Percentiles rank a stretch among this genome's conserved stretches.
These are phyloP conservation scores for Drosophila arizonae DNA, from an alignment of 1,140 invertebrate genomes.

Conservation along the genomic window DNA sequence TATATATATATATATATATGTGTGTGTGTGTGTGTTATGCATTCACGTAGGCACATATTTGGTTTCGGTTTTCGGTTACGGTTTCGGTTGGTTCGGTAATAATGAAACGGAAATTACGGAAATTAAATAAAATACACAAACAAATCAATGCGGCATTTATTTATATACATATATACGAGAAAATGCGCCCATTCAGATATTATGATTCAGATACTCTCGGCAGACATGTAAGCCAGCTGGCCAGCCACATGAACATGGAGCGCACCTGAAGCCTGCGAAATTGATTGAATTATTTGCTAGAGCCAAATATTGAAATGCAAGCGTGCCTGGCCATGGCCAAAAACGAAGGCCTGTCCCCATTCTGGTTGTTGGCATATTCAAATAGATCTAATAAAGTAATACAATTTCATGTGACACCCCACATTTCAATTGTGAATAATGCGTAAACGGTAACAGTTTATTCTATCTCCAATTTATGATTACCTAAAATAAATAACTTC, in stretches of 20 bases:
- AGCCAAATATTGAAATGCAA: constrained; percentile 22
- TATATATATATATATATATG: too few species aligned
- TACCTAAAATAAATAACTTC: too few species aligned
- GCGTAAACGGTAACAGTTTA: neutral
- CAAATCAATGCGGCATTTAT: constrained; percentile 79
- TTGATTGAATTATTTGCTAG: constrained; percentile 33
- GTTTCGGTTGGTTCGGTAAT: constrained; percentile 68
- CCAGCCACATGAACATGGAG: constrained; percentile 19
- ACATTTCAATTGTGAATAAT: neutral
- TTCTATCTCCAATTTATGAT: too few species aligned
- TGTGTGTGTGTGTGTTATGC: too few species aligned
- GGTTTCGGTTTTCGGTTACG: constrained; percentile 55
- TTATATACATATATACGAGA: constrained; percentile 54
- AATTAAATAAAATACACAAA: constrained; percentile 79
- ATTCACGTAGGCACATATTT: constrained; percentile 48
- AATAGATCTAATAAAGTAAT: constrained; percentile 5
- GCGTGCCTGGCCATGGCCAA: constrained; percentile 12
- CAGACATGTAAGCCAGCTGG: constrained; percentile 4
- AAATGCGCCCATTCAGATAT: constrained; percentile 28
- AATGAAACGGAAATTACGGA: constrained; percentile 81
- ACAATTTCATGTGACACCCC: neutral
- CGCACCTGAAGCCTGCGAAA: constrained; percentile 3
- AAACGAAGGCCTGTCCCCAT: constrained; percentile 20
- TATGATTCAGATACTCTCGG: constrained; percentile 4
- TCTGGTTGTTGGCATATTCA: constrained; percentile 1